Conservation (phyloP, 2,888 invertebrate genomes). For the Ctenicera cuprea region DNA sequence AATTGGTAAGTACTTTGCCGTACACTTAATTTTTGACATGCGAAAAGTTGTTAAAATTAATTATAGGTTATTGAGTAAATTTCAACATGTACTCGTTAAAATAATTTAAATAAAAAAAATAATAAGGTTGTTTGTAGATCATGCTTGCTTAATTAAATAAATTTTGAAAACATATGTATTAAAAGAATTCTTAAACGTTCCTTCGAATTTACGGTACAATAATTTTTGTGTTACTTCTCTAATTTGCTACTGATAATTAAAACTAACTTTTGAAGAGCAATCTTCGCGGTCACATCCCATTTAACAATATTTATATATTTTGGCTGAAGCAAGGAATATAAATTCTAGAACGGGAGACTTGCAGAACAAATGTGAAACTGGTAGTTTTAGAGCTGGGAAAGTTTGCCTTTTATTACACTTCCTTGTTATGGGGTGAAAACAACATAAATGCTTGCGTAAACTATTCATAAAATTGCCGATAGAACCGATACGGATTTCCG, state of each 20-base stretch:
- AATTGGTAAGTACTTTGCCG: too few relatives aligned
- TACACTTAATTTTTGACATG: neutral
- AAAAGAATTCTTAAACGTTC: too few relatives aligned
- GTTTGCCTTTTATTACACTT: conserved; percentile 38
- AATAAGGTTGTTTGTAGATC: too few relatives aligned
- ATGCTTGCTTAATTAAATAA: too few relatives aligned
- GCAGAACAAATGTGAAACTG: conserved; percentile 39
- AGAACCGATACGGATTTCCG: neutral
- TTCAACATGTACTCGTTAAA: too few relatives aligned
- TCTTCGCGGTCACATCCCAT: neutral
- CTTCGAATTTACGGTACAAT: too few relatives aligned
- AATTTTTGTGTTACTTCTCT: neutral
- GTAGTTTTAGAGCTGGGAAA: conserved; percentile 30
- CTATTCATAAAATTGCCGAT: conserved; percentile 6
- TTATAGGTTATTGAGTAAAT: too few relatives aligned
- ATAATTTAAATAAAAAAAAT: too few relatives aligned
- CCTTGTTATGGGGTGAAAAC: conserved; percentile 31
- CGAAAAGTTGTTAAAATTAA: neutral
- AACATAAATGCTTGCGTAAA: conserved; percentile 35
- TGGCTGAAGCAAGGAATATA: neutral
- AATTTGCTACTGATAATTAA: neutral
- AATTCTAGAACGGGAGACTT: conserved; percentile 18
- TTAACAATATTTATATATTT: neutral
- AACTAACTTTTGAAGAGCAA: neutral
- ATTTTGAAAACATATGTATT: too few relatives aligned